Evolutionary conservation across 92 coral and sea anemone species (phyloP), one percentile per base, ranked within the genome.

Genomic region (Blastomussa wellsi): DNA sequence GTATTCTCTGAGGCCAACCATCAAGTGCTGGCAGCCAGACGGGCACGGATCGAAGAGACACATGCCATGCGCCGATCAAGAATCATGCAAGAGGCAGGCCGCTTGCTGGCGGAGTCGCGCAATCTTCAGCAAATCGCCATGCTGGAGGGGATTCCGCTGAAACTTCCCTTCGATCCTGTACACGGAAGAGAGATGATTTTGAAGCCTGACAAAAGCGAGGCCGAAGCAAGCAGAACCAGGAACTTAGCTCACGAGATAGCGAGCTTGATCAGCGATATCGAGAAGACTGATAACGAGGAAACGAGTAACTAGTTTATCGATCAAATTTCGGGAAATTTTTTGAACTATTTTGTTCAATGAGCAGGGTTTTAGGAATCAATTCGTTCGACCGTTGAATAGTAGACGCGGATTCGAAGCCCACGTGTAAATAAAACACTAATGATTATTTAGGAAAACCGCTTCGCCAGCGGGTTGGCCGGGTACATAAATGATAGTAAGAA

Each of bases 131-230:
- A 17, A 73, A 24, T 42, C 44, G 87, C 87, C 11, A 66, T 72
- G 37, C n/a, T 52, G 13, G 87, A 83, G 22, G 87, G 87, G 7
- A 83, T 83, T n/a, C 87, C 87, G 12, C 38, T 83, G 47, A 83
- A 41, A 32, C 74, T 83, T 53, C 81, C 87, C 1, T 42, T 75
- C 31, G 39, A 29, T 3, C 32, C 42, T 9, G 41, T 28, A 33
- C 47, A 39, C 15, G 81, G 79, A 19, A 83, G 87, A 35, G 33
- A 83, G 60, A 24, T 26, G 74, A 74, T 83, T 44, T 29, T 77
- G 38, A 74, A 37, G 12, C 35, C 80, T 29, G 87, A 60, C 5
- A 75, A 29, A 24, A 38, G 74, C 87, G 44, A 64, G 16, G 37
- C 64, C 2, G 78, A 81, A 51, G 20, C 66, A 29, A 48, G 35